These are phyloP conservation scores for Pyrrhia umbra DNA, from an alignment of 2,888 invertebrate genomes.

Conservation along the genomic window DNA sequence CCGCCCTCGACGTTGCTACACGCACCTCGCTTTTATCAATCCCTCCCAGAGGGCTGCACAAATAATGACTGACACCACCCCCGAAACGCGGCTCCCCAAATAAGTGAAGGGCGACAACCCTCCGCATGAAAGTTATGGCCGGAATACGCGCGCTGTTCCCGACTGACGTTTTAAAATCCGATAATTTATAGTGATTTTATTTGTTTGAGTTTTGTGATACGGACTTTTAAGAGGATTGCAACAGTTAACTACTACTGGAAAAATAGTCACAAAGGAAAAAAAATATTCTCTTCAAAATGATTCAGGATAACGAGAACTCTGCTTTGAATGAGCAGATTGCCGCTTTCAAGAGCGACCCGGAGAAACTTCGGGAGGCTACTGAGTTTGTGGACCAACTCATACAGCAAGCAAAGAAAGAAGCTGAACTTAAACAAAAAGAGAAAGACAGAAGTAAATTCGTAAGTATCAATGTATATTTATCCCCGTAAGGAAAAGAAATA, in stretches of 20 bases:
- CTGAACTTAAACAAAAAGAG: constrained; percentile 89
- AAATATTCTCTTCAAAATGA: constrained; percentile 74
- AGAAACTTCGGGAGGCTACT: constrained; percentile 89
- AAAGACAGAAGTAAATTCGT: constrained; percentile 90
- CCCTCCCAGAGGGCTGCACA: constrained; percentile 53
- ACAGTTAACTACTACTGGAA: constrained; percentile 54
- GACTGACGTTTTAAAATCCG: constrained; percentile 49
- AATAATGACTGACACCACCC: constrained; percentile 76
- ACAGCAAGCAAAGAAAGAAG: constrained; percentile 91
- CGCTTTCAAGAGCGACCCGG: constrained; percentile 90
- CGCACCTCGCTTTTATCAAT: constrained; percentile 61
- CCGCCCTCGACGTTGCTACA: constrained; percentile 67
- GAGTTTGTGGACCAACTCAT: constrained; percentile 91
- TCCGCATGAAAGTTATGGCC: constrained; percentile 64
- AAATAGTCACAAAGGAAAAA: constrained; percentile 25
- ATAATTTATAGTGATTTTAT: constrained; percentile 61
- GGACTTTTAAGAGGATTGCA: constrained; percentile 55
- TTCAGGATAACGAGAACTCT: constrained; percentile 80
- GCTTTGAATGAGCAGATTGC: constrained; percentile 87
- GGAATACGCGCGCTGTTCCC: constrained; percentile 38
- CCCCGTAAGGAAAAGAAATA: constrained; percentile 80
- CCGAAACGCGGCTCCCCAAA: constrained; percentile 62
- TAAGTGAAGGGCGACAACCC: constrained; percentile 67
- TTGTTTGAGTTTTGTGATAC: constrained; percentile 67
- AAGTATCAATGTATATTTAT: constrained; percentile 89